Base-by-base conservation (phyloP, 2,888 invertebrate genomes). In the Orthosia gracilis region DNA sequence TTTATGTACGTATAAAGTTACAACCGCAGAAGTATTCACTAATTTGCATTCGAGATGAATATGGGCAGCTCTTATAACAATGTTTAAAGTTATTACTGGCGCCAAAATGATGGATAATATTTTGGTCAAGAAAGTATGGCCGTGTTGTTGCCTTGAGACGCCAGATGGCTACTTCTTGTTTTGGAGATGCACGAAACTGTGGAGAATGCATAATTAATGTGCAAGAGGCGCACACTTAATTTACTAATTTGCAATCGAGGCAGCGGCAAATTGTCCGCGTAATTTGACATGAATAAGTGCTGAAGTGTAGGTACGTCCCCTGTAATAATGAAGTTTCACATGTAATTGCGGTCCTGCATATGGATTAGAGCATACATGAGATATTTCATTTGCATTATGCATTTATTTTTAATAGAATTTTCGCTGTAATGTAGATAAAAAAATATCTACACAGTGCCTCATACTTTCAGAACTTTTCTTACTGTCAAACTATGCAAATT, bases 171-270 rank as follows among this genome's bases (percentile, higher is more conserved):
- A 78, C 82, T 87, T 85, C 87, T 89, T 88, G 84, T 91, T 92
- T 91, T 88, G 89, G 88, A 86, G 81, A 88, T 90, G 88, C 90
- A 89, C 83, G 87, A 87, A 89, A 88, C 87, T 87, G 85, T 83
- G 81, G 85, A 79, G 88, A 91, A 90, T 92, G 91, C 88, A 92
- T 92, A 94, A 93, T 94, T 91, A 92, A 93, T 92, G 88, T 86
- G 82, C 78, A 81, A 81, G 76, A 80, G 89, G 82, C 87, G 82
- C 83, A 81, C 87, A 82, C 86, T 91, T 89, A 88, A 91, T 91
- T 90, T 85, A 87, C 86, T 89, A 87, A 90, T 90, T 92, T 89
- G 88, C 87, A 85, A 89, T 84, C 83, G 88, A 84, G 85, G 84
- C 87, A 76, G 78, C 71, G 83, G 85, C 81, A 87, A 90, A 90